Base-by-base conservation (phyloP, 2,797 vertebrate genomes). In the Echeneis naucrates region DNA sequence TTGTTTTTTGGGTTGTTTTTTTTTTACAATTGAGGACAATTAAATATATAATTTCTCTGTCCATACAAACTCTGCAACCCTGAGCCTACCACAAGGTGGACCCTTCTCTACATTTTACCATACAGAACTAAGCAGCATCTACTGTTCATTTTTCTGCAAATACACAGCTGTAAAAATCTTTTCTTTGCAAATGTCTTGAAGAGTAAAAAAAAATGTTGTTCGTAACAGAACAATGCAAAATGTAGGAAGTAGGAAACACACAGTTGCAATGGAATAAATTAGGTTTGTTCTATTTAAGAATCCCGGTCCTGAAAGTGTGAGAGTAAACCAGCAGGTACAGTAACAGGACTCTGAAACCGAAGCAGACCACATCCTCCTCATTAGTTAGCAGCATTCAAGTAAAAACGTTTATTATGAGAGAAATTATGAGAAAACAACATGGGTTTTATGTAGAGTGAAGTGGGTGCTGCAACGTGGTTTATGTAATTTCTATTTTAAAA, bases 71-170 rank as follows among this genome's bases (percentile, higher is more conserved):
- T 30, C 44, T 21, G 8, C 38, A n/a, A 24, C 13, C 5, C 26
- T 23, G n/a, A 53, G 8, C 27, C 1, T 24, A 12, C 68, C 53
- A 67, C 38, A 27, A 83, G 52, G 66, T 72, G 68, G 32, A 67
- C 60, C 30, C 21, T 21, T 58, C 10, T 56, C 52, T 8, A 62
- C 23, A 56, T 51, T 53, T 71, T 4, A 53, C n/a, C 30, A 16
- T 32, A 33, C 24, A 37, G 30, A 48, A 8, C 24, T 52, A 23
- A 60, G 6, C 12, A 33, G 24, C n/a, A 12, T 21, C 62, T 7
- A 66, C 7, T 33, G 38, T 23, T 66, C 40, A 2, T 38, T 23
- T 2, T 64, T n/a, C 5, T 1, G 16, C 16, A 74, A 48, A 6
- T 40, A 6, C 21, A 38, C 30, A 45, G 24, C 11, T 16, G 8